phyloP scores from a whole-genome alignment of 2,113 vertebrate species.

The Tamias sibiricus region DNA sequence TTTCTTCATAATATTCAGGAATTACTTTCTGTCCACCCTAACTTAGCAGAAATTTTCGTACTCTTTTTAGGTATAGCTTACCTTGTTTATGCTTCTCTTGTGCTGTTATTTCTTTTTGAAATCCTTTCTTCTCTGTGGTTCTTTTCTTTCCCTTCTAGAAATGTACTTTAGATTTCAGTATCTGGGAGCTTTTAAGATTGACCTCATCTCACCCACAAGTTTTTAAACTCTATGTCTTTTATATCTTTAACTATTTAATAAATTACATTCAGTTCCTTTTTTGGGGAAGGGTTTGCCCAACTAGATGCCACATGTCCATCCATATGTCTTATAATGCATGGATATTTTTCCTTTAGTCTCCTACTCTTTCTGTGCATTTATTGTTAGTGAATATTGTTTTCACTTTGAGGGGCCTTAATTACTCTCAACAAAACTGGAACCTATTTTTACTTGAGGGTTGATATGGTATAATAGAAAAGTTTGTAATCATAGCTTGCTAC shows the following conservation, averaged over 20 bases:
- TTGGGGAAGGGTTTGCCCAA: neutral
- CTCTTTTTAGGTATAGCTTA: neutral
- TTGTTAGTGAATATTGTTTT: neutral
- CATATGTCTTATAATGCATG: no score
- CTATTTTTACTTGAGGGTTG: neutral
- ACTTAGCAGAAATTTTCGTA: neutral
- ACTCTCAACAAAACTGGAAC: neutral
- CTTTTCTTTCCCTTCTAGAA: constrained; percentile 7
- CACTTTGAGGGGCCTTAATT: neutral
- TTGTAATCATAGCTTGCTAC: neutral
- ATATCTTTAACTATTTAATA: neutral
- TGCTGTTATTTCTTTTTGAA: neutral
- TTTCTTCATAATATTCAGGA: neutral
- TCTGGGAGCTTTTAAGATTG: neutral
- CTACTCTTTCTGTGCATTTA: neutral
- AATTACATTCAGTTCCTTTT: neutral
- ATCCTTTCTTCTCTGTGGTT: neutral
- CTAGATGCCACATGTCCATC: no score
- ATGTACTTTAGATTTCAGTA: neutral
- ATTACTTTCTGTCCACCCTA: neutral
- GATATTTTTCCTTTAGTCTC: neutral
- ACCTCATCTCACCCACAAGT: neutral
- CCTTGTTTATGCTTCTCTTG: neutral
- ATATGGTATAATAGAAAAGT: neutral
- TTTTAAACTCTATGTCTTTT: neutral